Conservation (phyloP, 1,140 invertebrate species). For the Neoseiulus cucumeris region DNA sequence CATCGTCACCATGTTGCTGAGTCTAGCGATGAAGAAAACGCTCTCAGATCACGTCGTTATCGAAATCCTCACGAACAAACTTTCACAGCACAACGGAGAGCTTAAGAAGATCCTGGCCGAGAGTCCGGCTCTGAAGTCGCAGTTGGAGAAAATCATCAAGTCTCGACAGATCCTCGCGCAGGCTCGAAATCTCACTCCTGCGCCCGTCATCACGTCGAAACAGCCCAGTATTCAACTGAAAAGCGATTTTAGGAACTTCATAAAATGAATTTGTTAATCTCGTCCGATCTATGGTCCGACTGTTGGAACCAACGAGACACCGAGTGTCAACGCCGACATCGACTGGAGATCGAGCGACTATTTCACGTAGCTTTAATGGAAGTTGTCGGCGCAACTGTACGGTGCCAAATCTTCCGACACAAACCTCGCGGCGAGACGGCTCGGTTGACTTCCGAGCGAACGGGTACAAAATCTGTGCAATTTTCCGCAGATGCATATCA, state of each 20-base stretch:
- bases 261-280: background rate
- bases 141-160: background rate
- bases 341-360: too few relatives aligned
- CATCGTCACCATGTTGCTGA: background rate
- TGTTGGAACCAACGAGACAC: background rate
- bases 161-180: background rate
- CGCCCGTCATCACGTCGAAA: background rate
- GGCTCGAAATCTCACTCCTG: background rate
- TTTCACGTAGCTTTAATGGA: too few relatives aligned
- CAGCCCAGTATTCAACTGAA: conserved; percentile 5
- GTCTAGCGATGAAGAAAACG: background rate
- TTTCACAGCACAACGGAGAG: background rate
- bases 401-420: too few relatives aligned
- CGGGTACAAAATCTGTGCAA: too few relatives aligned
- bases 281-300: background rate
- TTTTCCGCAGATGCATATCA: too few relatives aligned
- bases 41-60: background rate
- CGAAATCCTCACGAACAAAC: background rate
- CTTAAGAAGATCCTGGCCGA: background rate
- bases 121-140: background rate
- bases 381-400: too few relatives aligned
- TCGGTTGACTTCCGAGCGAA: too few relatives aligned
- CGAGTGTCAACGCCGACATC: background rate
- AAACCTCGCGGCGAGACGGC: too few relatives aligned
- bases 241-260: conserved; percentile 5